A percentile compares a stretch with the other conserved stretches of the same genome.
phyloP scores from a whole-genome alignment of 2,888 invertebrate genomes.

The Drosophila picticornis region DNA sequence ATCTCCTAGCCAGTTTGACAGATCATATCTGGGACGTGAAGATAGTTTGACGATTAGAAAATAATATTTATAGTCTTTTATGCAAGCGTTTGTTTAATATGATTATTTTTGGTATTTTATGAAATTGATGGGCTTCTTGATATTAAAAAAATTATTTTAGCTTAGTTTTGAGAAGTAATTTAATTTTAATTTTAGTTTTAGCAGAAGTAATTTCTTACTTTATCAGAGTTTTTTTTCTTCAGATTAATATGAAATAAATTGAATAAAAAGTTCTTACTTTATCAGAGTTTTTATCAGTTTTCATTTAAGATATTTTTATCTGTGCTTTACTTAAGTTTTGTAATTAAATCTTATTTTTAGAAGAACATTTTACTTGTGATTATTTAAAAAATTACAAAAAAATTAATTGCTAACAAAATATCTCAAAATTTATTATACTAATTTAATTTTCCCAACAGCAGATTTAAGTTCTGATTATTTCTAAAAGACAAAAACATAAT shows the following conservation, averaged over 20 bases:
- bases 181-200: too few species aligned
- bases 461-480: background rate
- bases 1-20: background rate
- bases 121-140: background rate
- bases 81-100: background rate
- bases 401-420: background rate
- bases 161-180: too few species aligned
- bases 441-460: background rate
- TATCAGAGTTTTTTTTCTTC: fast-evolving
- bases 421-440: fast-evolving
- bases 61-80: background rate
- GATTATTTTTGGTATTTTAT: background rate
- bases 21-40: background rate
- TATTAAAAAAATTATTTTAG: background rate
- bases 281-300: background rate
- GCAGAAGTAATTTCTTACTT: background rate
- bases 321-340: background rate
- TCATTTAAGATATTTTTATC: background rate
- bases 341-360: background rate
- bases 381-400: background rate
- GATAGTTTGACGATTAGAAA: background rate
- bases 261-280: background rate
- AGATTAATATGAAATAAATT: background rate
- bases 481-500: background rate
- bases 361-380: background rate